Evolutionary conservation across 2,888 invertebrate species (phyloP).

Genomic region (Amphimallon solstitiale): DNA sequence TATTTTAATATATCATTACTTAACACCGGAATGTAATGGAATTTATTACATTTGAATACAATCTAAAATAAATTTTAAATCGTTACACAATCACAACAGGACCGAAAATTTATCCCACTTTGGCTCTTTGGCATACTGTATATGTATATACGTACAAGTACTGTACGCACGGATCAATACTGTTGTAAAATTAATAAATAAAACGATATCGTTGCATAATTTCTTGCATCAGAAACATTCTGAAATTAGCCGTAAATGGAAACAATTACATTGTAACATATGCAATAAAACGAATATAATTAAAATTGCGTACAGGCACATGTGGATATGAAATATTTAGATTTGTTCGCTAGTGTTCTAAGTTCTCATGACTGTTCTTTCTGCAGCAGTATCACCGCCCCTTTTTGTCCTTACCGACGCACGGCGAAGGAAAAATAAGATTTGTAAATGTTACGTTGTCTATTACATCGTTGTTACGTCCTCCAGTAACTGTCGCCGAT

Average conservation of each 20-base stretch:
- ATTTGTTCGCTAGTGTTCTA: not conserved
- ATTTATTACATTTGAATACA: slow-evolving; percentile 20
- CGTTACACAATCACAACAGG: not conserved
- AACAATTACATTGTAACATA: slow-evolving; percentile 24
- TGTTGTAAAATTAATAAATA: slow-evolving; percentile 21
- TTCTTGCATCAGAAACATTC: slow-evolving; percentile 14
- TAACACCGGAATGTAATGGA: slow-evolving; percentile 1
- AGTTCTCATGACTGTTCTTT: not conserved
- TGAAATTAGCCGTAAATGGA: slow-evolving; percentile 33
- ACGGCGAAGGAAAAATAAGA: not conserved
- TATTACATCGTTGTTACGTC: not conserved
- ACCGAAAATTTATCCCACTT: not conserved
- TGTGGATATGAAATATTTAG: slow-evolving; percentile 4
- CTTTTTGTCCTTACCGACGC: not conserved
- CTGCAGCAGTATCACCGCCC: not conserved
- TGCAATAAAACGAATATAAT: slow-evolving; percentile 26
- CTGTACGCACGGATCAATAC: not conserved
- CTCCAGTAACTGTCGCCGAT: not conserved
- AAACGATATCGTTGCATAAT: slow-evolving; percentile 4
- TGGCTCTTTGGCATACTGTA: too few species aligned
- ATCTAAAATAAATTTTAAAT: slow-evolving; percentile 11
- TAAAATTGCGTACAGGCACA: not conserved
- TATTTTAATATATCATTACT: not conserved
- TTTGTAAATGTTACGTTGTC: not conserved
- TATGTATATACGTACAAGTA: not conserved